Base-by-base conservation (phyloP, 2,888 invertebrate species). In the Parnassius mnemosyne region DNA sequence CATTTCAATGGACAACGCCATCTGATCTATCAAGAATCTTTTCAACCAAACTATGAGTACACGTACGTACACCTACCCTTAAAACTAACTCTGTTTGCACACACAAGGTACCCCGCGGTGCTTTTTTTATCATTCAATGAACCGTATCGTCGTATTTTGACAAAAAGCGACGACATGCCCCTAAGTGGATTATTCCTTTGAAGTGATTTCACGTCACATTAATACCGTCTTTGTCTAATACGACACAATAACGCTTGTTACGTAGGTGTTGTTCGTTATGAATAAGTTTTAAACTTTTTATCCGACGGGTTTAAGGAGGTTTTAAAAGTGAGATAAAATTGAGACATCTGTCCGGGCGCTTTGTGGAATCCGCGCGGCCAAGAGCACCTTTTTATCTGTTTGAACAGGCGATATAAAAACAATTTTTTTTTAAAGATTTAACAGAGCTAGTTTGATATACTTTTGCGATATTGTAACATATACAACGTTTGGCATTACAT, bases 191-290 rank as follows among this genome's bases (percentile, higher is more conserved):
- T 90, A 91, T 78, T 71, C 77, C 79, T 82, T 81, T 66, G 71
- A 78, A 79, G 76, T 86, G 84, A 88, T 90, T 90, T 89, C 83
- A 90, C 89, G 85, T 84, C 85, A 80, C 86, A 90, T 91, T 90
- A 82, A 85, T 81, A 80, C 82, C 68, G 65, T 65, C 71, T 79
- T 89, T 87, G 87, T 87, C 79, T 86, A 82, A 77, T 69, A 63
- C 58, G 49, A 47, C 60, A 85, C 84, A 84, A 86, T 85, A 75
- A 71, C 64, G 67, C 80, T 84, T 80, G 83, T 84, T 86, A 85
- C 83, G 89, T 87, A 88, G 89, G 89, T 86, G 89, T 87, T 85
- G 82, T 85, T 77, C 68, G 70, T 72, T 70, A 83, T 86, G 86
- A 87, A 88, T 85, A 81, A 63, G 69, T 69, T 74, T 73, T 67